Percentiles rank a stretch among this genome's conserved stretches.
Evolutionary conservation across 2,113 vertebrate genomes (phyloP).

Genomic region (Xenopus tropicalis): UCB_Xtro_10.0 CM004449.2:118767501-118768000

Average conservation of each 20-base stretch:
- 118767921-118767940: constrained; percentile 45
- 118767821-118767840: constrained; percentile 11
- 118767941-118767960: constrained; percentile 33
- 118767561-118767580: background rate
- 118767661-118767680: background rate
- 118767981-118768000: background rate
- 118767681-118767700: constrained; percentile 1
- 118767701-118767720: background rate
- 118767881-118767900: constrained; percentile 30
- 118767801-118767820: constrained; percentile 34
- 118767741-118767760: constrained; percentile 39
- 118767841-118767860: background rate
- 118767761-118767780: constrained; percentile 32
- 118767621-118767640: constrained; percentile 28
- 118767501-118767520: constrained; percentile 12
- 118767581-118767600: constrained; percentile 23
- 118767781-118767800: constrained; percentile 40
- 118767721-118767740: constrained; percentile 29
- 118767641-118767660: constrained; percentile 13
- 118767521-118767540: background rate
- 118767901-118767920: constrained; percentile 35
- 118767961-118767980: constrained; percentile 1
- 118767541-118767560: background rate
- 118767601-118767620: constrained; percentile 11
- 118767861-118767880: constrained; percentile 1